Base-by-base conservation (phyloP, 2,888 invertebrate genomes). In the Clistopyga incitator region DNA sequence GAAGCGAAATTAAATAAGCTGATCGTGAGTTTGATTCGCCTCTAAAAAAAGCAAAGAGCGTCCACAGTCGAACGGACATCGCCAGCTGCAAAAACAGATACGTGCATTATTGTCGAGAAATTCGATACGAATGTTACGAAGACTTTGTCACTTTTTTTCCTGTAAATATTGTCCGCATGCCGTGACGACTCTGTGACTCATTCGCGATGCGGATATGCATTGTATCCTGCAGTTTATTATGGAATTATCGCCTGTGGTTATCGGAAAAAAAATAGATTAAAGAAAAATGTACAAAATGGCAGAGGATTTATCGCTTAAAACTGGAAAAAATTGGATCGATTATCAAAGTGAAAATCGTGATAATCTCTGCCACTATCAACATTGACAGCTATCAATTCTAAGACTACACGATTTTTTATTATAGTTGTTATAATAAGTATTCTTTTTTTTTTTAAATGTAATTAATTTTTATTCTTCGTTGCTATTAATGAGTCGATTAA, bases 101-200 rank as follows among this genome's bases (percentile, higher is more conserved):
- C 52, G 38, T 54, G 52, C 52, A 34, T 18, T 18, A 70, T 34
- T 50, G 52, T 8, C 52, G 34, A 34, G 34, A 18, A 34, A 50
- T 20, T 52, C 52, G 50, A 70, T 20, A 20, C 50, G 34, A 52
- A 52, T 70, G 68, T 70, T 70, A 70, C 34, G 18, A 52, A 52
- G 18, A 50, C 18, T 45, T 45, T 25, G 25, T 6, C 42, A 42
- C 23, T 34, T 38, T 20, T 20, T 52, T 29, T 29, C 1, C 50
- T 50, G 8, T 2, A 18, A 50, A 8, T 50, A 50, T 18, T 6
- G n/a, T 0, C n/a, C 4, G n/a, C n/a, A 6, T 6, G n/a, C 6
- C 2, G 15, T 2, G 18, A 50, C 10, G 2, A 38, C 10, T 38
- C 6, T 6, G 6, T n/a, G 47, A 47, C 47, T 10, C 47, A 47